Evolutionary conservation across 2,797 vertebrate genomes (phyloP), one percentile per base, ranked within the genome.

Genomic region (Pseudochromis fuscus): DNA sequence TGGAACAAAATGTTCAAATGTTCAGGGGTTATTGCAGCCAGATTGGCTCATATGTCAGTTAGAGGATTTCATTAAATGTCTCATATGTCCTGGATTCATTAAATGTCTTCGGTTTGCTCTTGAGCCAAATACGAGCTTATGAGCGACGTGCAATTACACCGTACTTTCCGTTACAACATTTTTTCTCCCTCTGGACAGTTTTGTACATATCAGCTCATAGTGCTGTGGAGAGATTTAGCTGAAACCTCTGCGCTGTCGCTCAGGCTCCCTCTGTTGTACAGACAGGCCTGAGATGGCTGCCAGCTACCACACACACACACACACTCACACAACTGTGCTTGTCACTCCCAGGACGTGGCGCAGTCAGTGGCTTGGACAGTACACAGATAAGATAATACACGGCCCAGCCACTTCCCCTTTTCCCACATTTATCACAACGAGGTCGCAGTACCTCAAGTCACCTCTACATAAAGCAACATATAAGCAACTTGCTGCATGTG

Each of bases 351-450:
- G 85, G 79, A 79, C 85, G 63, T 45, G 23, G 70, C 76, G 24
- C 68, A 83, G 81, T 77, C 82, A 69, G 85, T 78, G 81, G 79
- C 74, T 90, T 85, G 87, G 87, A 85, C 81, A 9, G 77, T 70
- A 79, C 72, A 77, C 77, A 90, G 89, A 91, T 89, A 89, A 91
- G 89, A 89, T 89, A 88, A 88, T 77, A 64, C 72, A 35, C 57
- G 42, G 75, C 42, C 27, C 72, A 69, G 77, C 65, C 77, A 78
- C 75, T 90, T 89, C 89, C 88, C 81, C 67, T 68, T 84, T 88
- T 89, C 88, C 87, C 89, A 92, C 87, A 87, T 90, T 87, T 70
- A 85, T 91, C 84, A 88, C 67, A 80, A 72, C 21, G 59, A 59
- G 63, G 58, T 35, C 67, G n/a, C 62, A 37, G 79, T 75, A 83